Conservation (phyloP, 2,888 invertebrate genomes). For the Adelognathus sp. region DNA sequence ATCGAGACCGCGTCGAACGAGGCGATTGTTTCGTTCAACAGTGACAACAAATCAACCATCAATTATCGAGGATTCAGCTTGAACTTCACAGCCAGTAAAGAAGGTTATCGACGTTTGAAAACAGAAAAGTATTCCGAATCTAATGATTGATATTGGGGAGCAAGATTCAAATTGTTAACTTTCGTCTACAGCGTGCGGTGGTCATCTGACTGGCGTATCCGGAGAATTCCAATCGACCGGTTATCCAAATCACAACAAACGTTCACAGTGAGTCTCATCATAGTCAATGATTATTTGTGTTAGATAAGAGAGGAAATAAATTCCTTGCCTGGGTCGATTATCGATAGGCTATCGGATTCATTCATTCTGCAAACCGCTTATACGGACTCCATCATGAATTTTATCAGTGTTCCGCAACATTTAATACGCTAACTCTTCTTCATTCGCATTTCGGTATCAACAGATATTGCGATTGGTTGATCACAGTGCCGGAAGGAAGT, state of each 20-base stretch:
- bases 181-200: slow-evolving; percentile 85
- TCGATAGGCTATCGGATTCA: too few relatives aligned
- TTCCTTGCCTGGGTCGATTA: too few relatives aligned
- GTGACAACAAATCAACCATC: slow-evolving; percentile 78
- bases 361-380: too few relatives aligned
- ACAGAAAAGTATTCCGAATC: slow-evolving; percentile 79
- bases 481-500: slow-evolving; percentile 85
- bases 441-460: background rate
- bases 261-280: slow-evolving; percentile 30
- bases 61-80: slow-evolving; percentile 84
- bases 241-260: slow-evolving; percentile 84
- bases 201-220: slow-evolving; percentile 83
- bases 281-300: too few relatives aligned
- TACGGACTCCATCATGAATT: too few relatives aligned
- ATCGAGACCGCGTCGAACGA: slow-evolving; percentile 82
- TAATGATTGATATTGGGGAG: slow-evolving; percentile 39
- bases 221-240: slow-evolving; percentile 88
- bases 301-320: too few relatives aligned
- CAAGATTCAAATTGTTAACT: slow-evolving; percentile 4
- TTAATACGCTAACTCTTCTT: too few relatives aligned
- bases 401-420: too few relatives aligned
- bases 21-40: slow-evolving; percentile 83
- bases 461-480: slow-evolving; percentile 87
- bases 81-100: slow-evolving; percentile 83
- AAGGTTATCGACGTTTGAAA: slow-evolving; percentile 78